These are phyloP conservation scores for silkworm (Bombyx mori) DNA, from an alignment of 1,140 invertebrate species.

Conservation along the genomic window ASM3026992v2 NC_085109.1:5076001-5076500, in stretches of 20 bases:
- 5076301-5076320: slow-evolving; percentile 73
- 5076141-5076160: slow-evolving; percentile 67
- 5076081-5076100: slow-evolving; percentile 36
- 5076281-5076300: slow-evolving; percentile 68
- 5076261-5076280: slow-evolving; percentile 57
- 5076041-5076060: slow-evolving; percentile 45
- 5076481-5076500: slow-evolving; percentile 74
- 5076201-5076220: slow-evolving; percentile 48
- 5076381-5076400: slow-evolving; percentile 57
- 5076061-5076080: slow-evolving; percentile 37
- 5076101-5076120: slow-evolving; percentile 41
- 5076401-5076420: slow-evolving; percentile 70
- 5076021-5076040: slow-evolving; percentile 64
- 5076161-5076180: slow-evolving; percentile 69
- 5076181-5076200: slow-evolving; percentile 60
- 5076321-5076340: slow-evolving; percentile 57
- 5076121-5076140: slow-evolving; percentile 43
- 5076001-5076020: slow-evolving; percentile 64
- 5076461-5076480: slow-evolving; percentile 64
- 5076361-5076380: slow-evolving; percentile 58
- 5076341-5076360: slow-evolving; percentile 34
- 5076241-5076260: slow-evolving; percentile 68
- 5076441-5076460: slow-evolving; percentile 67
- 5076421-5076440: slow-evolving; percentile 79
- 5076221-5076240: slow-evolving; percentile 62